Conservation (phyloP, 2,113 vertebrate species). For the Entelurus aequoreus region DNA sequence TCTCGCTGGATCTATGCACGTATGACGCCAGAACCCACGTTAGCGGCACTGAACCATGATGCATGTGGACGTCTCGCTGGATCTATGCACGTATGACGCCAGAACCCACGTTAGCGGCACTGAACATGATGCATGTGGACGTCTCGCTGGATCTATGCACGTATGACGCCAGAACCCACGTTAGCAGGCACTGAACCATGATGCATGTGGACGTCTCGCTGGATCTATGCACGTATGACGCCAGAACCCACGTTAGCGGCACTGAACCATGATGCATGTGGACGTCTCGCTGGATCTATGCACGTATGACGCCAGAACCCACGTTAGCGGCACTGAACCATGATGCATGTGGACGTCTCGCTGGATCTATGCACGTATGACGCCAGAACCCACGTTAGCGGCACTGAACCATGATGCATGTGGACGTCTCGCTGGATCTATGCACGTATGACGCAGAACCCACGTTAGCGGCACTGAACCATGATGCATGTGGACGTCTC, state of each 20-base stretch:
- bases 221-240: conserved; percentile 31
- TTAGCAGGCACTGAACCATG: too few relatives aligned
- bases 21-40: conserved; percentile 12
- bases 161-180: conserved; percentile 14
- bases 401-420: conserved; percentile 13
- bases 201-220: conserved; percentile 18
- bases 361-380: conserved; percentile 30
- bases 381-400: too few relatives aligned
- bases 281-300: conserved; percentile 34
- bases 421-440: conserved; percentile 31
- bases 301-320: conserved; percentile 10
- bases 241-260: too few relatives aligned
- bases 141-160: conserved; percentile 33
- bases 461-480: too few relatives aligned
- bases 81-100: conserved; percentile 30
- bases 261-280: conserved; percentile 9
- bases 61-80: conserved; percentile 18
- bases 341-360: conserved; percentile 17
- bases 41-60: conserved; percentile 1
- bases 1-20: conserved; percentile 32
- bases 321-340: too few relatives aligned
- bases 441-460: conserved; percentile 14
- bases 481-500: conserved; percentile 16
- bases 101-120: too few relatives aligned
- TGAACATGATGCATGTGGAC: conserved; percentile 11